Evolutionary conservation across 2,888 invertebrate genomes (phyloP).

Genomic region (Dastarcus helophoroides): DNA sequence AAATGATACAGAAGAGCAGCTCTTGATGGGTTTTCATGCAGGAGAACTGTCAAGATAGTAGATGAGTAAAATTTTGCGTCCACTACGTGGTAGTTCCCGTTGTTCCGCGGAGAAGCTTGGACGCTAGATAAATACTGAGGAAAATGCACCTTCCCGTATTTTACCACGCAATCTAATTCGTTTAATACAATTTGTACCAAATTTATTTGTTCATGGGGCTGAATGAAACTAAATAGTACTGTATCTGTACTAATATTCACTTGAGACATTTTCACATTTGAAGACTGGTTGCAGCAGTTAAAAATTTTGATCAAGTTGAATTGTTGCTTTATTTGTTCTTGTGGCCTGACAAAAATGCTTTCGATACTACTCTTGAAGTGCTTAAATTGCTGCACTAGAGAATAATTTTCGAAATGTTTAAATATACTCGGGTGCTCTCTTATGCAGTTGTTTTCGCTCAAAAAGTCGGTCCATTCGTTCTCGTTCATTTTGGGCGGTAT

Average conservation of each 20-base stretch:
- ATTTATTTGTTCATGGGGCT: constrained; percentile 24
- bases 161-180: constrained; percentile 22
- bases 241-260: constrained; percentile 41
- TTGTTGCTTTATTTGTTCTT: constrained; percentile 50
- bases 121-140: constrained; percentile 28
- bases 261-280: constrained; percentile 39
- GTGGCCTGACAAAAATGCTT: constrained; percentile 56
- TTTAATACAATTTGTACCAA: constrained; percentile 1
- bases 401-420: constrained; percentile 61
- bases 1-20: constrained; percentile 27
- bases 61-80: constrained; percentile 69
- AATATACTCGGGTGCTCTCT: constrained; percentile 60
- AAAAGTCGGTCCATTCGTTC: constrained; percentile 68
- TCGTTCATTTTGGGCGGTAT: constrained; percentile 57
- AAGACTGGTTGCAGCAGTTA: constrained; percentile 29
- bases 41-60: constrained; percentile 59
- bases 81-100: constrained; percentile 40
- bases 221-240: constrained; percentile 43
- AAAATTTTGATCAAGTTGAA: constrained; percentile 46
- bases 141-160: constrained; percentile 45
- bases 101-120: constrained; percentile 9
- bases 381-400: constrained; percentile 71
- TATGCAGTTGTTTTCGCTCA: constrained; percentile 62
- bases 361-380: constrained; percentile 53
- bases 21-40: constrained; percentile 42